Evolutionary conservation across 1,140 invertebrate species (phyloP).

Genomic region (Pseudomyrmex gracilis): DNA sequence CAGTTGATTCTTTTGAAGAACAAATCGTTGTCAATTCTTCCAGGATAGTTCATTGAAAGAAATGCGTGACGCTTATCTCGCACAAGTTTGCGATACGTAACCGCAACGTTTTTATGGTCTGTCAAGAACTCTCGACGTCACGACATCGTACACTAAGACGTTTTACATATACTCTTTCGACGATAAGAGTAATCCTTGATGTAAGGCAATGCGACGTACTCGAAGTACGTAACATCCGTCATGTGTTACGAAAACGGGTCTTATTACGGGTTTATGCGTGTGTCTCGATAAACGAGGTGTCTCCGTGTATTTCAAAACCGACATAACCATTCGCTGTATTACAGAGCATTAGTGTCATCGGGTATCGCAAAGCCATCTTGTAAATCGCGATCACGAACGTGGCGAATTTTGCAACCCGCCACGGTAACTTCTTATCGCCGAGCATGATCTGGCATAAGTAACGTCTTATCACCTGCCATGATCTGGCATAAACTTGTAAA

Average conservation of each 20-base stretch:
- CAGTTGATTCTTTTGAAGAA: not conserved
- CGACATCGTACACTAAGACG: not conserved
- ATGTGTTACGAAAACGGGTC: not conserved
- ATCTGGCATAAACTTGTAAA: constrained; percentile 10
- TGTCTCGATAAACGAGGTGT: constrained; percentile 3
- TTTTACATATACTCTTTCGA: constrained; percentile 11
- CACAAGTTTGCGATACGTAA: not conserved
- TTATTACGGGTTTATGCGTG: not conserved
- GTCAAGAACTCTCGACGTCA: constrained; percentile 12
- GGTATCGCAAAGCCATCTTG: not conserved
- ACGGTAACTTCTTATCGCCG: constrained; percentile 5
- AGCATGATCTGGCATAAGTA: not conserved
- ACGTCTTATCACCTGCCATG: constrained; percentile 1
- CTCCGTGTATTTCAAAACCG: constrained; percentile 1
- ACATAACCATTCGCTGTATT: not conserved
- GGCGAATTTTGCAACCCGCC: constrained; percentile 12
- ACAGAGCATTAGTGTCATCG: constrained; percentile 4
- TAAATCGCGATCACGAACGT: not conserved
- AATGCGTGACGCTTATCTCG: constrained; percentile 2
- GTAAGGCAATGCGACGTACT: not conserved
- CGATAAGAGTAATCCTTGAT: constrained; percentile 19
- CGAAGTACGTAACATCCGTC: not conserved
- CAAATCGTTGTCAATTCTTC: not conserved
- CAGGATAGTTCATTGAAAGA: not conserved
- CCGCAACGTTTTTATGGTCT: no score